Evolutionary conservation across 2,797 vertebrate genomes (phyloP), one percentile per base, ranked within the genome.

Genomic region (Danionella dracula): DNA sequence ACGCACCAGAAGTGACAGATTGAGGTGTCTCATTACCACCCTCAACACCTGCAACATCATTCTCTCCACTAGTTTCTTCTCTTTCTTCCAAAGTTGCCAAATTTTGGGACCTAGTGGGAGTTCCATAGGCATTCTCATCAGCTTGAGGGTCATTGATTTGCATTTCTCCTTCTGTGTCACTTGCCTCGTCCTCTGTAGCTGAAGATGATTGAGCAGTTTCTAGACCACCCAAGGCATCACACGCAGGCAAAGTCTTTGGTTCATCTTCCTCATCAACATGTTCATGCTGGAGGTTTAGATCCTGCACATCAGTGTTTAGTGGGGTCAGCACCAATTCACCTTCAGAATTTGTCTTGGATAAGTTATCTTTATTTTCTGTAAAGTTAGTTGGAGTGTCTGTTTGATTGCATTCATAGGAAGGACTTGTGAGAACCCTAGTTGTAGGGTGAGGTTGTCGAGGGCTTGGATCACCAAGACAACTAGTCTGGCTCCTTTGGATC

Each of bases 81-180:
- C 71, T 78, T 57, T 91, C 90, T 6, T 90, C 90, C 29, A 91
- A 79, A 0, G 79, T 81, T 1, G 88, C 86, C 23, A 90, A 81
- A 51, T 68, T 80, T 27, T 81, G 80, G 17, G 79, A 29, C 4
- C 65, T 31, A 3, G 78, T 46, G 19, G 74, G 70, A 20, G 5
- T 9, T 20, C 78, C 79, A 8, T 80, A 80, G 34, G 73, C 32
- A 35, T 73, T 54, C 12, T 7, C 6, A 17, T 81, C 84, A 19
- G 72, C 29, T 27, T 40, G 54, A 2, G 79, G 76, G 0, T 84
- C 81, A 0, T 81, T 82, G 63, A 89, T 70, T 67, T 89, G 86
- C 55, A 88, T 84, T 67, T 91, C 90, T 2, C 84, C 87, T 48
- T 93, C 91, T 0, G 79, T 88, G 77, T 92, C 89, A 0, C 86